These are phyloP conservation scores for Semicossyphus pulcher DNA, from an alignment of 2,113 vertebrate genomes.

Conservation along the genomic window DNA sequence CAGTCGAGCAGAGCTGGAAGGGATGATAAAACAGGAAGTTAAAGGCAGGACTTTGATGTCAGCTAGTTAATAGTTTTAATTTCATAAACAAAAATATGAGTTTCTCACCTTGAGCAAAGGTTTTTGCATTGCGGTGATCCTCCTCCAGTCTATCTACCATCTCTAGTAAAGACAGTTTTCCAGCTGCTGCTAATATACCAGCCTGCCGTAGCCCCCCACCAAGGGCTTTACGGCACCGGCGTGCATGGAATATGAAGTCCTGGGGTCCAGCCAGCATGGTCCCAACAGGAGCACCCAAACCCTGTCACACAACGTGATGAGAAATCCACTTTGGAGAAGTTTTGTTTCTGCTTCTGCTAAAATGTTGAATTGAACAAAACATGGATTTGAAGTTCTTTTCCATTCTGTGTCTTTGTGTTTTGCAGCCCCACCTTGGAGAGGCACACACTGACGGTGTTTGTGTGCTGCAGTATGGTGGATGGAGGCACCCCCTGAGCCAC, in stretches of 20 bases:
- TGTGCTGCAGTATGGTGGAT: conserved; percentile 82
- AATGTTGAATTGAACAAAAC: not conserved
- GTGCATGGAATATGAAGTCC: conserved; percentile 82
- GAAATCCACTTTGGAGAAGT: not conserved
- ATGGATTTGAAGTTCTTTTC: not conserved
- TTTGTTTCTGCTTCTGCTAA: not conserved
- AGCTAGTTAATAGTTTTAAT: not conserved
- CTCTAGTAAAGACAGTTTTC: conserved; percentile 79
- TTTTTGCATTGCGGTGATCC: conserved; percentile 85
- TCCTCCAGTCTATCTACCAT: conserved; percentile 72
- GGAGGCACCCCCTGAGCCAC: conserved; percentile 82
- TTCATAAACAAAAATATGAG: not conserved
- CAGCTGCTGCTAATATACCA: conserved; percentile 87
- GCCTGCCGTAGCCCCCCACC: conserved; percentile 87
- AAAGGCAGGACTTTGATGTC: fast-evolving
- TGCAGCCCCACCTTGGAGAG: conserved; percentile 87
- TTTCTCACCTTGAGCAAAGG: conserved; percentile 85
- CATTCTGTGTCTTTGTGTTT: conserved; percentile 48
- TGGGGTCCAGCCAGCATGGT: conserved; percentile 81
- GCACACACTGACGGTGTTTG: conserved; percentile 88
- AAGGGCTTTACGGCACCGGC: conserved; percentile 84
- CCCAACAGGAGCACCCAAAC: conserved; percentile 86
- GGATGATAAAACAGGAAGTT: not conserved
- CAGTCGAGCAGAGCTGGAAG: conserved; percentile 71
- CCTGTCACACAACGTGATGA: conserved; percentile 69